phyloP scores from a whole-genome alignment of 1,140 invertebrate species.

The Anastrepha ludens region DNA sequence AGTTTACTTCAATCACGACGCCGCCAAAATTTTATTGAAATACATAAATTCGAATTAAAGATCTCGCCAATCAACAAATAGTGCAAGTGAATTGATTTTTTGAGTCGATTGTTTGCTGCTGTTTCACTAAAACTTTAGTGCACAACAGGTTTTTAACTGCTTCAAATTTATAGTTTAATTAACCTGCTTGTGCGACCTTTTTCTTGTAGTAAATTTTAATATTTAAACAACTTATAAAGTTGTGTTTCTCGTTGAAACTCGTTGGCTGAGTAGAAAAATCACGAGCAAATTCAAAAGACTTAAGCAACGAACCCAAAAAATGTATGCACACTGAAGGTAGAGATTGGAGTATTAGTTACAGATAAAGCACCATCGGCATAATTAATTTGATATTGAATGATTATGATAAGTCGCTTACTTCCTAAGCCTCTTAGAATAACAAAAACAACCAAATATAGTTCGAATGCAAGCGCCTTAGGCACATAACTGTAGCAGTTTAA shows the following conservation, averaged over 20 bases:
- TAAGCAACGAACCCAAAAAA: neutral
- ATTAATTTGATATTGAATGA: no score
- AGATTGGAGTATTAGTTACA: no score
- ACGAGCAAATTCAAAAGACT: neutral
- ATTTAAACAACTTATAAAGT: neutral
- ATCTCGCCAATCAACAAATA: neutral
- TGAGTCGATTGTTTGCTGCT: no score
- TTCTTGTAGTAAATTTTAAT: neutral
- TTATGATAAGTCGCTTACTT: no score
- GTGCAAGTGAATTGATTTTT: neutral
- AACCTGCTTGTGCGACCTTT: neutral
- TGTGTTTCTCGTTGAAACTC: neutral
- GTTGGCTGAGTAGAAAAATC: neutral
- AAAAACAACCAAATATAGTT: no score
- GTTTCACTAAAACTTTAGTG: no score
- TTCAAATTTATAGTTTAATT: neutral
- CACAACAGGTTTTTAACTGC: neutral
- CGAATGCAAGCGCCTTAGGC: neutral
- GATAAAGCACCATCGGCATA: no score
- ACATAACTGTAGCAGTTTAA: neutral
- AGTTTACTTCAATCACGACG: neutral
- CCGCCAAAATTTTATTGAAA: neutral
- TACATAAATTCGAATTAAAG: neutral
- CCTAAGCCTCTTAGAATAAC: no score
- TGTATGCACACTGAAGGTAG: neutral